phyloP scores from a whole-genome alignment of 2,888 invertebrate genomes.

The Furcula furcula region DNA sequence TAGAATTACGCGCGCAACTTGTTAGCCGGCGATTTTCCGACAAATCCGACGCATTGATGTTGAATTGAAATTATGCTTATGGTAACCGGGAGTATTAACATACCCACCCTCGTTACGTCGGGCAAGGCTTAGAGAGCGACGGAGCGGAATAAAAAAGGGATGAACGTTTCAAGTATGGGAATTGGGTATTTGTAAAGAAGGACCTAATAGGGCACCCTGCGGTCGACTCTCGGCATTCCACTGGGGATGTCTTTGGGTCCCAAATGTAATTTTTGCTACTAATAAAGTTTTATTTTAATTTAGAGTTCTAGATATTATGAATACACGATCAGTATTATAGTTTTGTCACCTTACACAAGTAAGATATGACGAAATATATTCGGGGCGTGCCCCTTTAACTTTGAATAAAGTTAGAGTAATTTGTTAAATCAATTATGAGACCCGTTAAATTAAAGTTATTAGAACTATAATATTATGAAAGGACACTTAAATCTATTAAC shows the following conservation, averaged over 20 bases:
- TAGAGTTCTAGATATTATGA: too few relatives aligned
- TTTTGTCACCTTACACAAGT: too few relatives aligned
- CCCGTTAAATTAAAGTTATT: too few relatives aligned
- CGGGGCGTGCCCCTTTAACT: too few relatives aligned
- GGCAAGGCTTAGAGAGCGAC: not conserved
- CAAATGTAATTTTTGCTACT: too few relatives aligned
- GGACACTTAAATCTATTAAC: too few relatives aligned
- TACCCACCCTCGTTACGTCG: not conserved
- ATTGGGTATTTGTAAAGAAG: not conserved
- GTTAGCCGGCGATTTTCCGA: slow-evolving; percentile 1
- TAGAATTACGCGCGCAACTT: slow-evolving; percentile 10
- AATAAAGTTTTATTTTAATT: too few relatives aligned
- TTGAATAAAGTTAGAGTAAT: too few relatives aligned
- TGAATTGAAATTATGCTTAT: slow-evolving; percentile 12
- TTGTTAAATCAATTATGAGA: too few relatives aligned
- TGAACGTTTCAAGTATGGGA: not conserved
- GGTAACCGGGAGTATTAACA: slow-evolving; percentile 8
- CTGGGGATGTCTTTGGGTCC: not conserved
- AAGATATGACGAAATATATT: too few relatives aligned
- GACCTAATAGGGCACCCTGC: not conserved
- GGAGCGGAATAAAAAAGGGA: not conserved
- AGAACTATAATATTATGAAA: too few relatives aligned
- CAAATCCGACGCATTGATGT: slow-evolving; percentile 1
- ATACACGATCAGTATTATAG: too few relatives aligned
- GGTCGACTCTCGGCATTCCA: not conserved